These are phyloP conservation scores for Mormyrops boulengeri DNA, from an alignment of 2,797 vertebrate species.

Conservation along the genomic window DNA sequence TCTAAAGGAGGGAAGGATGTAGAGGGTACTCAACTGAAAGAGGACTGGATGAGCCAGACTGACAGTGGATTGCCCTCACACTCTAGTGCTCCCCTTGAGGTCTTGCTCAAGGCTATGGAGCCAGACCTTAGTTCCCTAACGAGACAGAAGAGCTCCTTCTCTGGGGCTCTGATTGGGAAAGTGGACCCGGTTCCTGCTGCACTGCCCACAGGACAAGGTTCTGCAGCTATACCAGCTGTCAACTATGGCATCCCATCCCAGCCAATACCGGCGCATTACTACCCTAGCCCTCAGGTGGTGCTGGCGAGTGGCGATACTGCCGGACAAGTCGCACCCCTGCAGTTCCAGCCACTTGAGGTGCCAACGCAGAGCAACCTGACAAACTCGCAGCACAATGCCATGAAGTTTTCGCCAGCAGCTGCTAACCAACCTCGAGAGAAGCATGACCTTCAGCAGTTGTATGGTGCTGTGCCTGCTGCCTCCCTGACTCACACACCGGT, in stretches of 20 bases:
- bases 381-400: conserved; percentile 53
- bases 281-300: conserved; percentile 55
- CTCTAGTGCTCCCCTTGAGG: conserved; percentile 80
- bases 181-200: conserved; percentile 57
- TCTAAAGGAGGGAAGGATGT: conserved; percentile 46
- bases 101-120: conserved; percentile 96
- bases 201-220: conserved; percentile 52
- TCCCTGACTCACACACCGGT: conserved; percentile 66
- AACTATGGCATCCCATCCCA: conserved; percentile 56
- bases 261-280: conserved; percentile 62
- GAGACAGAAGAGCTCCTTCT: conserved; percentile 67
- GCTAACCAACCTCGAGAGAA: conserved; percentile 65
- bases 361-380: conserved; percentile 46
- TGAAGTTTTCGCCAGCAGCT: conserved; percentile 59
- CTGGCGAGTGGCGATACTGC: conserved; percentile 58
- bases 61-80: conserved; percentile 60
- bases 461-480: conserved; percentile 66
- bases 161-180: conserved; percentile 64
- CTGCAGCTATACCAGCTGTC: conserved; percentile 57
- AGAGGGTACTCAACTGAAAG: conserved; percentile 48
- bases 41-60: conserved; percentile 56
- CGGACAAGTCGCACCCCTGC: conserved; percentile 50
- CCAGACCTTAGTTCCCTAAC: conserved; percentile 88
- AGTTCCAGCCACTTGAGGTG: conserved; percentile 30
- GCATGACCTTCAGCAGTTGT: conserved; percentile 70